Evolutionary conservation across 2,797 vertebrate species (phyloP), one percentile per base, ranked within the genome.

Genomic region (Cynopterus sphinx): DNA sequence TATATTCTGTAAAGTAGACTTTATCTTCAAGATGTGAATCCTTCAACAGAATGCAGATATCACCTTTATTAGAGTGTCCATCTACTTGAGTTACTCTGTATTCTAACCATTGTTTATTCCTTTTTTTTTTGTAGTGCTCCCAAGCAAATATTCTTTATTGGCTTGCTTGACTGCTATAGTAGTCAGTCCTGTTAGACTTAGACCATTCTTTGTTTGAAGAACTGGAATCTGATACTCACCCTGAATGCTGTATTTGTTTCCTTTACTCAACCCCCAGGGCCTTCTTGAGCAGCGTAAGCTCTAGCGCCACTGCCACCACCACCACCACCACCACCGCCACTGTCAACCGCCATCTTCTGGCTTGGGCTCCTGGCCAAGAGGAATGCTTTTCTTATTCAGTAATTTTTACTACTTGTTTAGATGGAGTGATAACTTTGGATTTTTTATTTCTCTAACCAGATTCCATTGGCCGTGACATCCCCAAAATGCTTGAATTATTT

Each of bases 101-200:
- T 49, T 99, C 99, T 74, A 99, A 71, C 99, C 99, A 99, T 92
- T 99, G 99, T 91, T 99, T 1, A 99, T 90, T 2, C 99, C 99
- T 91, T 99, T 99, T 97, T 99, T 98, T 96, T 99, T 99, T 0
- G 98, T 98, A 0, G 98, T 98, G 49, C 92, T 98, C 0, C 99
- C 99, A 65, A 99, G 98, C 90, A 99, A 98, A 9, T 99, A 98
- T 0, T 99, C 98, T 22, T 98, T 99, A 95, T 99, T 98, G n/a
- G 99, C 99, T 91, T 99, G 99, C 90, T 98, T 98, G 43, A 99
- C 99, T 41, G 99, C 99, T 3, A 99, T 99, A 17, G 99, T 99
- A 53, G 98, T 98, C 96, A 99, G 75, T 7, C 99, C 99, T 0
- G 98, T 98, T 73, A 99, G 96, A 46, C 99, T 98, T 1, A 99